phyloP scores from a whole-genome alignment of 2,113 vertebrate genomes.

The Nothocercus julius region DNA sequence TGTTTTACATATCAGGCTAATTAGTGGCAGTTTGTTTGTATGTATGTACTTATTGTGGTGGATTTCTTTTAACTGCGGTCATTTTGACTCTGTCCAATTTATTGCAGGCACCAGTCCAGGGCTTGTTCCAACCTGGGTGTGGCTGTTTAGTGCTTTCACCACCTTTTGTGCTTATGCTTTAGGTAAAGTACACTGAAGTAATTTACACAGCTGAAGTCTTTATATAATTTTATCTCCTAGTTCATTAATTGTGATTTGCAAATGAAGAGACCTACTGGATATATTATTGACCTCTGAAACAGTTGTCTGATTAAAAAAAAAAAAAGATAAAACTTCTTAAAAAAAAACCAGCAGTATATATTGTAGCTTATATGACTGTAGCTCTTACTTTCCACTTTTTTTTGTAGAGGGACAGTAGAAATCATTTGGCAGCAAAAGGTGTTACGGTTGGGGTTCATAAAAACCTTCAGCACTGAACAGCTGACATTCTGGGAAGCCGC shows the following conservation, averaged over 20 bases:
- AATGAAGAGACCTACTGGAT: neutral
- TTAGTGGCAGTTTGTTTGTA: neutral
- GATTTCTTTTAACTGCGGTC: neutral
- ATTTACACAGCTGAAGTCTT: neutral
- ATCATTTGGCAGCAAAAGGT: neutral
- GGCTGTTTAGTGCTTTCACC: slow-evolving; percentile 68
- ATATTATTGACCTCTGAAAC: neutral
- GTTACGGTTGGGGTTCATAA: neutral
- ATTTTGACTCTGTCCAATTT: neutral
- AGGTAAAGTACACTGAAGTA: slow-evolving; percentile 54
- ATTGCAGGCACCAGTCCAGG: slow-evolving; percentile 63
- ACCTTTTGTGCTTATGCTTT: slow-evolving; percentile 73
- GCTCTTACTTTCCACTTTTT: neutral
- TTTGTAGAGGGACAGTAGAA: neutral
- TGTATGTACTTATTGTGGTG: neutral
- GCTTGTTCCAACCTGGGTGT: slow-evolving; percentile 67
- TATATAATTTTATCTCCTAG: neutral
- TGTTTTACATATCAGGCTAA: neutral
- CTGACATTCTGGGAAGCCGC: neutral
- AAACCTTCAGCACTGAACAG: neutral
- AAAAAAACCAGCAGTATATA: neutral
- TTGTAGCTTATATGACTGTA: neutral
- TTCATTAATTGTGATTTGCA: neutral
- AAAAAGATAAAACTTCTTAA: neutral
- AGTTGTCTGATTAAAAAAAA: neutral